phyloP scores from a whole-genome alignment of 2,797 vertebrate species.

The Coluber constrictor region DNA sequence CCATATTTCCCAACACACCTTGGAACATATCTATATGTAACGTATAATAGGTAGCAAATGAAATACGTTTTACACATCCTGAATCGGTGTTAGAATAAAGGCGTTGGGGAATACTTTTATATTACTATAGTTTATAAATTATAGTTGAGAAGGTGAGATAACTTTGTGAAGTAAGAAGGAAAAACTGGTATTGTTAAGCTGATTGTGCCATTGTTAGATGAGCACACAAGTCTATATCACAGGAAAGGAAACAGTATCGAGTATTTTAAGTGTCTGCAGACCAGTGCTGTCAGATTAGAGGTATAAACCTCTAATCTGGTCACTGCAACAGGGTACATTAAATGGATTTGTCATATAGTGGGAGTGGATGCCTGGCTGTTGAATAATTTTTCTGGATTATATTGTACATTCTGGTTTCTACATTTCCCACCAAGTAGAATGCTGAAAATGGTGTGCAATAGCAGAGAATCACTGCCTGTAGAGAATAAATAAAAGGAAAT shows the following conservation, averaged over 20 bases:
- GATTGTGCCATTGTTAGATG: not conserved
- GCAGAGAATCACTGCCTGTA: not conserved
- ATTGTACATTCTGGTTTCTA: not conserved
- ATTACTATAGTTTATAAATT: not conserved
- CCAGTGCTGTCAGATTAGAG: not conserved
- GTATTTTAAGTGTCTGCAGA: not conserved
- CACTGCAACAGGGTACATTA: not conserved
- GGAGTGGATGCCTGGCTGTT: too few relatives aligned
- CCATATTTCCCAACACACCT: not conserved
- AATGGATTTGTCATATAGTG: not conserved
- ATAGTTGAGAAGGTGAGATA: not conserved
- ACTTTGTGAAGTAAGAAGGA: not conserved
- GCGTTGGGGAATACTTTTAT: not conserved
- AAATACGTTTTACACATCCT: not conserved
- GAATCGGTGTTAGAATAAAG: not conserved
- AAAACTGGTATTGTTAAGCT: not conserved
- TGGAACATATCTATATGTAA: not conserved
- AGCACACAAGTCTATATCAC: not conserved
- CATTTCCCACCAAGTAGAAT: not conserved
- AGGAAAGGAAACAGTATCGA: not conserved
- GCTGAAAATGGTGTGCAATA: not conserved
- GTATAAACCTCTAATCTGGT: not conserved
- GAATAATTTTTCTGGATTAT: not conserved
- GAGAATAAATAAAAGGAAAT: not conserved
- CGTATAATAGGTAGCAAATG: not conserved